Evolutionary conservation across 2,888 invertebrate genomes (phyloP).

Genomic region (Xylota sylvarum): DNA sequence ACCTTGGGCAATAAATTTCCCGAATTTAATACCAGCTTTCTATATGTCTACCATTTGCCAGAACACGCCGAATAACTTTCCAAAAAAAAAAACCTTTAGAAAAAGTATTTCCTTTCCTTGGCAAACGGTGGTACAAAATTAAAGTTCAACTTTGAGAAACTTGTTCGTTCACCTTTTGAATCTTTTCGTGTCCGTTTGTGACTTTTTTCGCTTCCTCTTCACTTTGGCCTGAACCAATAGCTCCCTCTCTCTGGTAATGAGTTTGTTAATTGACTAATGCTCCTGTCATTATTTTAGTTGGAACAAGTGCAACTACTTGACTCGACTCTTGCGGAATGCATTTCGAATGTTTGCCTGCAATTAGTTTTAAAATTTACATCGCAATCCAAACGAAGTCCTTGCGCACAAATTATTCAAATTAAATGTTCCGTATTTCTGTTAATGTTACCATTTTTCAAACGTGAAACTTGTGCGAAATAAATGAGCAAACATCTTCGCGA

Average conservation of each 20-base stretch:
- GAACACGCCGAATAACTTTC: too few species aligned
- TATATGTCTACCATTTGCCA: too few species aligned
- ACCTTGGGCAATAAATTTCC: too few species aligned
- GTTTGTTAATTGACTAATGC: conserved; percentile 57
- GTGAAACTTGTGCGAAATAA: conserved; percentile 24
- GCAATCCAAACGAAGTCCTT: conserved; percentile 5
- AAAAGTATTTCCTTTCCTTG: too few species aligned
- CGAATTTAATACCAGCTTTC: too few species aligned
- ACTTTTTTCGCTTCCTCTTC: not conserved
- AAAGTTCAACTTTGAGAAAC: not conserved
- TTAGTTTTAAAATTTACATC: conserved; percentile 40
- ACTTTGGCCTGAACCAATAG: conserved; percentile 7
- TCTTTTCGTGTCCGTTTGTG: not conserved
- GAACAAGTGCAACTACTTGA: conserved; percentile 36
- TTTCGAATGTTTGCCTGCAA: conserved; percentile 37
- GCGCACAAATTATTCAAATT: conserved; percentile 46
- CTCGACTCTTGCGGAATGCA: conserved; percentile 28
- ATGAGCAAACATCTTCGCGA: conserved; percentile 34
- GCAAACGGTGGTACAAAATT: not conserved
- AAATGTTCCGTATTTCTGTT: conserved; percentile 36
- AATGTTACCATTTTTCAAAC: conserved; percentile 49
- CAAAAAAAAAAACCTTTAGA: too few species aligned
- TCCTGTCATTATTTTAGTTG: conserved; percentile 48
- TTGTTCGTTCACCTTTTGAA: conserved; percentile 33
- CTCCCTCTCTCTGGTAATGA: conserved; percentile 27